Evolutionary conservation across 2,888 invertebrate species (phyloP).

Genomic region (Helicoverpa assulta): DNA sequence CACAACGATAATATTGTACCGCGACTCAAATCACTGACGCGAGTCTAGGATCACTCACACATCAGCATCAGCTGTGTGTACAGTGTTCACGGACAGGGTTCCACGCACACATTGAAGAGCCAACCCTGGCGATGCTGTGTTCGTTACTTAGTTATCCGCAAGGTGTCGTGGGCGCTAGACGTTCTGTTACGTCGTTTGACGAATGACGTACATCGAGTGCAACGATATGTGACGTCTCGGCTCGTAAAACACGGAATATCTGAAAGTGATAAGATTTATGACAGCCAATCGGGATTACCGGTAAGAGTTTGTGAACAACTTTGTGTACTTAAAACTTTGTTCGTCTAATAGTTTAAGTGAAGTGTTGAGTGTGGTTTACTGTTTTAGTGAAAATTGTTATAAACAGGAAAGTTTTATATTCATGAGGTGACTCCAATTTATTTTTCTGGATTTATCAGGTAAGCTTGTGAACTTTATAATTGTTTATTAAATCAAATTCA

Average conservation of each 20-base stretch:
- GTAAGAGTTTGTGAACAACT: slow-evolving; percentile 61
- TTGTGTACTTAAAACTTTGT: slow-evolving; percentile 61
- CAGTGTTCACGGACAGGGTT: slow-evolving; percentile 61
- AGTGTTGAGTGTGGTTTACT: slow-evolving; percentile 61
- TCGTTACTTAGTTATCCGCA: slow-evolving; percentile 75
- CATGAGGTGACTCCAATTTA: slow-evolving; percentile 45
- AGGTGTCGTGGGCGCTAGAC: slow-evolving; percentile 61
- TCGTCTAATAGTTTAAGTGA: slow-evolving; percentile 60
- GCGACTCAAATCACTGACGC: slow-evolving; percentile 76
- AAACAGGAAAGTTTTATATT: slow-evolving; percentile 55
- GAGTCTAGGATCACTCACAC: slow-evolving; percentile 77
- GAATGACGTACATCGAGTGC: slow-evolving; percentile 52
- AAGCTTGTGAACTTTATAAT: slow-evolving; percentile 31
- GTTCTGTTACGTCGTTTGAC: slow-evolving; percentile 45
- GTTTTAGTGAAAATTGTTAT: slow-evolving; percentile 56
- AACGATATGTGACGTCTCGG: slow-evolving; percentile 60
- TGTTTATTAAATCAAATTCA: background rate
- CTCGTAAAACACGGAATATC: slow-evolving; percentile 53
- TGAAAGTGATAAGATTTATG: slow-evolving; percentile 64
- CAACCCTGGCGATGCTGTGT: slow-evolving; percentile 80
- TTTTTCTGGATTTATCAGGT: slow-evolving; percentile 61
- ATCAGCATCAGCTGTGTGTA: slow-evolving; percentile 52
- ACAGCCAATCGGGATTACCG: slow-evolving; percentile 40
- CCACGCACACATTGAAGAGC: slow-evolving; percentile 73
- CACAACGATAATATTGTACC: slow-evolving; percentile 67